phyloP scores from a whole-genome alignment of 2,113 vertebrate genomes.

The Carlito syrichta region DNA sequence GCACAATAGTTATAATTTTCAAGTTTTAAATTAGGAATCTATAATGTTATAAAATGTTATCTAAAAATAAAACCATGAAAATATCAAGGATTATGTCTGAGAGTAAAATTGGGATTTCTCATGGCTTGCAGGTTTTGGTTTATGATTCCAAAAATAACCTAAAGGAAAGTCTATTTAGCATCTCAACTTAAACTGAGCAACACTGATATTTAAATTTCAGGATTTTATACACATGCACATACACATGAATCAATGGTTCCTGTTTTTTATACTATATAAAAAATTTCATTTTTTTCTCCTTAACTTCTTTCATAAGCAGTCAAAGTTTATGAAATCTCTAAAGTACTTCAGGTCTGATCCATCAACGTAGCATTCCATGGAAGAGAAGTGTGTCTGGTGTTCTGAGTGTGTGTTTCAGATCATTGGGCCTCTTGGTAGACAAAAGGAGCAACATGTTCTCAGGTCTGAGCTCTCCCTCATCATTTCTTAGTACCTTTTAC shows the following conservation, averaged over 20 bases:
- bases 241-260: background rate
- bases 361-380: background rate
- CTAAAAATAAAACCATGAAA: background rate
- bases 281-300: background rate
- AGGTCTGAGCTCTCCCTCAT: background rate
- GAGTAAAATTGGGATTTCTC: background rate
- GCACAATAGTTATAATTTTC: background rate
- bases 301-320: background rate
- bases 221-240: background rate
- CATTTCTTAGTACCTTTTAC: background rate
- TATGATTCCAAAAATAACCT: background rate
- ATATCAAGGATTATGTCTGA: background rate
- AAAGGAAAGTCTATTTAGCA: background rate
- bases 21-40: background rate
- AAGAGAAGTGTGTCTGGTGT: background rate
- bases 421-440: background rate
- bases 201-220: background rate
- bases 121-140: background rate
- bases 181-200: background rate
- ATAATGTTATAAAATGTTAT: background rate
- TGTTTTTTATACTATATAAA: background rate
- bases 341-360: background rate
- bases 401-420: background rate
- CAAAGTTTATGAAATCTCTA: background rate
- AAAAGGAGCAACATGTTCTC: background rate